Conservation (phyloP, 2,113 vertebrate genomes). For the Lota lota region DNA sequence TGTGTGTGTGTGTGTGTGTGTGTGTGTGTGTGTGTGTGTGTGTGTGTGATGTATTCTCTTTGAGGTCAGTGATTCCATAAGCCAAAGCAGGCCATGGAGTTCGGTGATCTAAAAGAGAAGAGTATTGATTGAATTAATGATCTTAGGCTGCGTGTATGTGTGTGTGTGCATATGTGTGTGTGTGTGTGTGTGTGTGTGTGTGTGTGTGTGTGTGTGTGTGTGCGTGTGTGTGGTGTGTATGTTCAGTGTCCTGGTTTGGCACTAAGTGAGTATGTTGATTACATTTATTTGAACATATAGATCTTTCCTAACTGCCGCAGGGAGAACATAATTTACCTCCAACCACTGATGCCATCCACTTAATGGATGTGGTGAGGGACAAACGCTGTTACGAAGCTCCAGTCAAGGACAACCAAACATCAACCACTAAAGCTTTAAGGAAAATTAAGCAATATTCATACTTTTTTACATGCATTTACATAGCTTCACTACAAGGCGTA, state of each 20-base stretch:
- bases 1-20: neutral
- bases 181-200: neutral
- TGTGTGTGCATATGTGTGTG: neutral
- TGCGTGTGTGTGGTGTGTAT: too few species aligned
- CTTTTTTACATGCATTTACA: too few species aligned
- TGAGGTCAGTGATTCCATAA: neutral
- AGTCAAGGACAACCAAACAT: too few species aligned
- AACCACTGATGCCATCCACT: slow-evolving; percentile 29
- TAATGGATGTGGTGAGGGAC: slow-evolving; percentile 16
- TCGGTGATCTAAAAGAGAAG: neutral
- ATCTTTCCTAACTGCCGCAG: slow-evolving; percentile 29
- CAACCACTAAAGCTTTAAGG: too few species aligned
- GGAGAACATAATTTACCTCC: slow-evolving; percentile 21
- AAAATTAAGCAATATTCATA: too few species aligned
- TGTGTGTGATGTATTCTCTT: neutral
- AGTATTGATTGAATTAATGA: neutral
- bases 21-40: too few species aligned
- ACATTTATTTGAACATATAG: slow-evolving; percentile 30
- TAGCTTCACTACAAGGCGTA: too few species aligned
- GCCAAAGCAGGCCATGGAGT: neutral
- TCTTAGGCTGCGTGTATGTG: neutral
- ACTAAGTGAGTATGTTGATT: slow-evolving; percentile 14
- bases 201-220: neutral
- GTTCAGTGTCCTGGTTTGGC: slow-evolving; percentile 28
- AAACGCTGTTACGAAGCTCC: neutral